Base-by-base conservation (phyloP, 2,888 invertebrate genomes). In the Napeogenes inachia region DNA sequence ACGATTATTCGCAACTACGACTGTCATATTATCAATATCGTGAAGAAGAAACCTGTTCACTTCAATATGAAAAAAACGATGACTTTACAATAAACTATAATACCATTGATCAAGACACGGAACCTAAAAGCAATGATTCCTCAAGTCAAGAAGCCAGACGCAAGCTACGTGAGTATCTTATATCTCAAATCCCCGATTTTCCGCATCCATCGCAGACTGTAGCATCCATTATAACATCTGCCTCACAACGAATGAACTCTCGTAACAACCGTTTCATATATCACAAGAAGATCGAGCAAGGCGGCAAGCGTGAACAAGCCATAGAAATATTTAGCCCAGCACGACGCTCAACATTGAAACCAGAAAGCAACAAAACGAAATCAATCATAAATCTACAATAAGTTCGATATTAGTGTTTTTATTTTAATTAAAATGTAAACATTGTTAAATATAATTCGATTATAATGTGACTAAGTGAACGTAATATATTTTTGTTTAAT, bases 1-100 rank as follows among this genome's bases (percentile, higher is more conserved):
- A 86, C 62, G 84, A 84, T 65, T 80, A 80, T 65, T 85, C 84
- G 3, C 82, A 86, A 50, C 77, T 86, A 3, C 73, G 82, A 54
- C 69, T 84, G 6, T 84, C 82, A 2, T 85, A 82, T 66, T 82
- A 86, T 67, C 79, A 75, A 63, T 58, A 47, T 57, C 64, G 57
- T 47, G 57, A 62, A 30, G 45, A 68, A 59, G 45, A 68, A 59
- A 59, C 58, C 10, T 60, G 54, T 46, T 66, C 42, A 56, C 62
- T 57, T 56, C 8, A 42, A 42, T 42, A 6, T 8, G 10, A 10
- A 10, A 10, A 42, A 10, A 42, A 42, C 5, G 3, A 2, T 42
- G 42, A 42, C 42, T 42, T 42, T 42, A 42, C 42, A 42, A 42
- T 42, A 42, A 3, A 3, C 3, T 10, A 42, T 42, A 42, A 10